Base-by-base conservation (phyloP, 2,113 vertebrate species). In the Ptilorrhoa leucosticta region DNA sequence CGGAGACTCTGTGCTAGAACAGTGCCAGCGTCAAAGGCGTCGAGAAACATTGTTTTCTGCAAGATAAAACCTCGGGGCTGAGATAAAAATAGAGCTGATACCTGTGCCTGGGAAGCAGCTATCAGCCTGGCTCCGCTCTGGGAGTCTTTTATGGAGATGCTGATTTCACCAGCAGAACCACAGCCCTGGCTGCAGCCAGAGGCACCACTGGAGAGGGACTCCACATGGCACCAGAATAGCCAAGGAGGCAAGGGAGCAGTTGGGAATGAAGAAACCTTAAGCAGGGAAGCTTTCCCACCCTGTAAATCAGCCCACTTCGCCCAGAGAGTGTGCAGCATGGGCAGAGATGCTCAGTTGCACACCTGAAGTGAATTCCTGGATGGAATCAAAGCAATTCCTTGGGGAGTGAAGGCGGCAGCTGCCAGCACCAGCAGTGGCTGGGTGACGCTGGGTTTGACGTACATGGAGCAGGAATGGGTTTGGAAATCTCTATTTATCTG, bases 71-170 rank as follows among this genome's bases (percentile, higher is more conserved):
- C 14, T 91, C 5, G 15, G 72, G 92, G 88, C 20, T 82, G 63
- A 76, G 97, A 97, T 87, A 98, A 97, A 98, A 98, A 98, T 97
- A 97, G 97, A 97, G 91, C 66, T 56, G 51, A 51, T 90, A 96
- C 97, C 97, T 97, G 95, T 94, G 93, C 86, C 94, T 68, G 53
- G 30, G 95, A 97, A 97, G 96, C 97, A 96, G 95, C 93, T 47
- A 73, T 96, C 97, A 98, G 97, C 79, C 83, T 42, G 97, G 97
- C 97, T 97, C 96, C 20, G 72, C 92, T 97, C 97, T 94, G 97
- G 96, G 90, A 96, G 91, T 40, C 70, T 96, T 77, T 60, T 53
- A 35, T 45, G 83, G 93, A 97, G 98, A 97, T 95, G 90, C 79
- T 18, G 89, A 85, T 96, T 81, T 30, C 9, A 27, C 39, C 10